Base-by-base conservation (phyloP, 2,113 vertebrate genomes). In the Madoqua kirkii region DNA sequence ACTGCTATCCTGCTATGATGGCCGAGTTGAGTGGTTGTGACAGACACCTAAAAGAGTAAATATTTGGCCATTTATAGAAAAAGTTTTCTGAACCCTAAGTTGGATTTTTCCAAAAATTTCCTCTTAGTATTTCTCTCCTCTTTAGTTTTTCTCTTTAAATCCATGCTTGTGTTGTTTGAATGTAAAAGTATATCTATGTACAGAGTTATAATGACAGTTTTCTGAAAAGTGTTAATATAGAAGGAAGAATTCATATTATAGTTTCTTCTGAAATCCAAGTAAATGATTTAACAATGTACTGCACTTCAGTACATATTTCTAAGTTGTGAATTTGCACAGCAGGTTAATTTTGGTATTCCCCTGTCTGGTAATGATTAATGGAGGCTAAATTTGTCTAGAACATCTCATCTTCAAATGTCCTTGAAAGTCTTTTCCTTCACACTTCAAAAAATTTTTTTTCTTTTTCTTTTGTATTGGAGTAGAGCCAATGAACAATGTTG, bases 301-400 rank as follows among this genome's bases (percentile, higher is more conserved):
- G 87, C 17, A 96, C 89, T 98, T 97, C 84, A 97, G 96, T 54
- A 93, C 55, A 54, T 92, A 95, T 86, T 95, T 97, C 89, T 96
- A 95, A 95, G 76, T 71, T 91, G 36, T 82, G 87, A 97, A 93
- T 96, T 96, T 97, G 79, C 59, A 95, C 86, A 79, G 89, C 64
- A 93, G 79, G 96, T 89, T 98, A 91, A 97, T 97, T 97, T 98
- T 90, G 96, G 96, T 96, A 95, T 98, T 97, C 92, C 90, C 82
- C 76, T 96, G 29, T 92, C 92, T 97, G 54, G 81, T 96, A 97
- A 96, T 98, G 93, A 98, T 98, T 95, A 97, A 98, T 84, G 21
- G 74, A 82, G 55, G 31, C 84, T 91, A 92, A 92, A 98, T 97
- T 93, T 93, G 52, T 91, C 83, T 84, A 95, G 81, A 98, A 84